These are phyloP conservation scores for Platysternon megacephalum DNA, from an alignment of 2,113 vertebrate genomes.

Conservation along the genomic window DNA sequence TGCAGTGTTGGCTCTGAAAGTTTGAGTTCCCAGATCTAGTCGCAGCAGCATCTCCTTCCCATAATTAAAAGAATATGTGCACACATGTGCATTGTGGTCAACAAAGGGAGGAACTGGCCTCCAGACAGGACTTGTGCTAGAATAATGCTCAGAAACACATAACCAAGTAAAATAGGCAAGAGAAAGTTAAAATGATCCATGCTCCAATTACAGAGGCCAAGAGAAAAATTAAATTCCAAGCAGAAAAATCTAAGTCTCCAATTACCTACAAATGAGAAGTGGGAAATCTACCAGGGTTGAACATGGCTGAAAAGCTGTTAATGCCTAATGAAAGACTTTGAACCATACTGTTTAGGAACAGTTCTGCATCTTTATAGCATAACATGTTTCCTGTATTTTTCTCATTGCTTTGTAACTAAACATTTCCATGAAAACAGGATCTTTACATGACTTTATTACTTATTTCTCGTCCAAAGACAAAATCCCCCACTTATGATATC, in stretches of 20 bases:
- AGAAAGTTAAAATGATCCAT: constrained; percentile 2
- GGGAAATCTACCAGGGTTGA: constrained; percentile 39
- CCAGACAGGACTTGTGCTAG: background rate
- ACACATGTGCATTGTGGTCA: background rate
- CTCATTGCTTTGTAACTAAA: background rate
- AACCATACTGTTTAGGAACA: background rate
- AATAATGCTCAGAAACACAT: background rate
- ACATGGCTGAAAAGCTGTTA: background rate
- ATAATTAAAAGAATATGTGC: background rate
- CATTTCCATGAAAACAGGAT: background rate
- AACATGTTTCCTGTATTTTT: background rate
- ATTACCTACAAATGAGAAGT: constrained; percentile 42
- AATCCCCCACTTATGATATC: background rate
- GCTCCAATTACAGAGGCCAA: background rate
- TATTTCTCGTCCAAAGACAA: background rate
- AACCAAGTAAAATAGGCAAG: constrained; percentile 24
- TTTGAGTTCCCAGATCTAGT: background rate
- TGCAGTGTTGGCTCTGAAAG: background rate
- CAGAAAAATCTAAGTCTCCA: constrained; percentile 17
- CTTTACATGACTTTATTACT: background rate
- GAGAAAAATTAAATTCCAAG: background rate
- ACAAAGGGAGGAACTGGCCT: constrained; percentile 13
- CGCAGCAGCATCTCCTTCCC: background rate
- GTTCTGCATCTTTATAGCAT: background rate
- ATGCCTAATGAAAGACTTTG: background rate